These are phyloP conservation scores for Dysmachus trigonus DNA, from an alignment of 2,888 invertebrate species.

Conservation along the genomic window DNA sequence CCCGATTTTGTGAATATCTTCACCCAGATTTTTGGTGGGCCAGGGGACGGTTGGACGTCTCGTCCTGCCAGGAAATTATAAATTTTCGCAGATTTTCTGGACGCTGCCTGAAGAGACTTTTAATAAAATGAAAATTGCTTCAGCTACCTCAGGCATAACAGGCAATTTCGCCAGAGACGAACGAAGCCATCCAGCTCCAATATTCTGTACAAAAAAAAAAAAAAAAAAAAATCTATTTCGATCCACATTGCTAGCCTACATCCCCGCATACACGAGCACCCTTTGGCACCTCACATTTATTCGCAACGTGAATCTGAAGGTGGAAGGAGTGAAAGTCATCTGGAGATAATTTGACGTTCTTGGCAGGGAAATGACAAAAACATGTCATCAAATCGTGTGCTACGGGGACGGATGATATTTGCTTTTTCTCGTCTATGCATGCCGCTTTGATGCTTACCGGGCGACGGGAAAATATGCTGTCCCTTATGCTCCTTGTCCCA, in stretches of 20 bases:
- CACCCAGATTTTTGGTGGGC: neutral
- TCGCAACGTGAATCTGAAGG: neutral
- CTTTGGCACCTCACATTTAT: neutral
- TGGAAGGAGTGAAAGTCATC: conserved; percentile 6
- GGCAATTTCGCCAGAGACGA: neutral
- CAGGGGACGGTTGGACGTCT: neutral
- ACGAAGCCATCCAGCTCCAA: neutral
- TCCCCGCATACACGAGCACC: neutral
- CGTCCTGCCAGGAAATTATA: neutral
- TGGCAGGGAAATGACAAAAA: conserved; percentile 29
- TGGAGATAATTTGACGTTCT: neutral
- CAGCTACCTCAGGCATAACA: neutral
- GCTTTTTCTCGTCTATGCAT: neutral
- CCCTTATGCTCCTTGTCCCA: neutral
- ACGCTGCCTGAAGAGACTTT: neutral
- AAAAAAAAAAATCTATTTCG: neutral
- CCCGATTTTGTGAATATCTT: neutral
- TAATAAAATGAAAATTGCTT: neutral
- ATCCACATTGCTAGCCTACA: neutral
- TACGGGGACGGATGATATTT: neutral
- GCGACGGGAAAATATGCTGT: neutral
- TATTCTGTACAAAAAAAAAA: too few species aligned
- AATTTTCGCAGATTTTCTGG: neutral
- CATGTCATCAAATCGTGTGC: conserved; percentile 10
- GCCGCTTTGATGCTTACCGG: neutral